Evolutionary conservation across 2,797 vertebrate species (phyloP), one percentile per base, ranked within the genome.

Genomic region (Cichlasoma orientale): DNA sequence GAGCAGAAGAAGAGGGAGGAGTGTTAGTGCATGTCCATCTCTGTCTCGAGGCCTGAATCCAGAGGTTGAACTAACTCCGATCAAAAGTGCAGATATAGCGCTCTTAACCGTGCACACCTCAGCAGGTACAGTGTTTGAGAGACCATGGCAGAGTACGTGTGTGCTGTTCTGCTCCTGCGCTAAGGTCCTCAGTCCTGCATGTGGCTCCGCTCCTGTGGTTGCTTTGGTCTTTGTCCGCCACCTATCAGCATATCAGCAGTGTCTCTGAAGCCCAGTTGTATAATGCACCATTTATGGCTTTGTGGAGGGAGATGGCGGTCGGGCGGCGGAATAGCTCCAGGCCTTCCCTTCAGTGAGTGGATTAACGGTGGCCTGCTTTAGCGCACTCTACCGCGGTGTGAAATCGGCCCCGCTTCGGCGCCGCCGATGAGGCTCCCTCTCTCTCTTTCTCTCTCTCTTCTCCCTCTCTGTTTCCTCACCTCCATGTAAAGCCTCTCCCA

Each of bases 291-390:
- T 94, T 94, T 95, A 93, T 92, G 93, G 93, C 93, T 95, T 93
- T 93, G 90, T 90, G 91, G 92, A 88, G 90, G 86, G 93, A 93
- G 93, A 93, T 93, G 95, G 90, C 85, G 87, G 92, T 90, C 88
- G 88, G 92, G 92, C 85, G 76, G 92, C 82, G 80, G 92, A 93
- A 94, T 93, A 86, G 95, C 95, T 95, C 91, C 92, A 91, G 94
- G 94, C 94, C 93, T 93, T 93, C 92, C 93, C 94, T 91, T 93
- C 93, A 94, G 93, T 94, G 92, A 95, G 94, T 95, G 94, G 95
- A 96, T 95, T 95, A 95, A 86, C 94, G 86, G 92, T 90, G 88
- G 93, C 93, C 94, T 90, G 92, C 93, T 95, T 95, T 92, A 93
- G 90, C 92, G 86, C 91, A 90, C 91, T 93, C 92, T 90, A 88